These are phyloP conservation scores for Calliopum simillimum DNA, from an alignment of 2,888 invertebrate genomes.

Conservation along the genomic window DNA sequence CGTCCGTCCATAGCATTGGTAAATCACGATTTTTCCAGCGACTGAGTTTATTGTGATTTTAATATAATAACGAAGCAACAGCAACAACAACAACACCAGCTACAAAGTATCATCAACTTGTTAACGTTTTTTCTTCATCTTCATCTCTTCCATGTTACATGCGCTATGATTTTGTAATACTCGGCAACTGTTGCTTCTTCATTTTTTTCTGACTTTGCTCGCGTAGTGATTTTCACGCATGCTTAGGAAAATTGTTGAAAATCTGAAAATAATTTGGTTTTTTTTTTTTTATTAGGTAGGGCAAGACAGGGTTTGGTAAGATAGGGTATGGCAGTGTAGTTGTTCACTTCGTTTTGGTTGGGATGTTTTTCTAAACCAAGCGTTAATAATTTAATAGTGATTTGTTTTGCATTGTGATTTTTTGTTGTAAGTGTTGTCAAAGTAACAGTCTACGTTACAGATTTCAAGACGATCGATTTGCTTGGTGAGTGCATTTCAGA, in stretches of 20 bases:
- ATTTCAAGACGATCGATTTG: no score
- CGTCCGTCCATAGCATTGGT: slow-evolving; percentile 27
- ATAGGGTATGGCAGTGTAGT: background rate
- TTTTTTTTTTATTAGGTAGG: background rate
- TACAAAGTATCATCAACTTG: background rate
- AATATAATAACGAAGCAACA: slow-evolving; percentile 1
- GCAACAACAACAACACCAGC: slow-evolving; percentile 13
- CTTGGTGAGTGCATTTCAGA: no score
- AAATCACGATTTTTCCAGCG: slow-evolving; percentile 34
- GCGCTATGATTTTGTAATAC: slow-evolving; percentile 10
- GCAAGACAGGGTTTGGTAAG: background rate
- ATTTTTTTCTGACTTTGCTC: background rate
- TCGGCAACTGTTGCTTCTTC: background rate
- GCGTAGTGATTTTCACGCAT: slow-evolving; percentile 13
- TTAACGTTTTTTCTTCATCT: background rate
- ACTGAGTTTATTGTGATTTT: background rate
- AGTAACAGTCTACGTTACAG: no score
- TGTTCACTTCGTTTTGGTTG: no score
- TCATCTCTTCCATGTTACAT: background rate
- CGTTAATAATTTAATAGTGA: no score
- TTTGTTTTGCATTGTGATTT: no score
- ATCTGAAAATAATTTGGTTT: background rate
- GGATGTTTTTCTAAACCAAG: no score
- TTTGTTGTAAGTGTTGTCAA: no score
- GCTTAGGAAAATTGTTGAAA: slow-evolving; percentile 2